Percentiles rank a stretch among this genome's conserved stretches.
Conservation (phyloP, 2,888 invertebrate genomes). For the Agriopis aurantiaria region DNA sequence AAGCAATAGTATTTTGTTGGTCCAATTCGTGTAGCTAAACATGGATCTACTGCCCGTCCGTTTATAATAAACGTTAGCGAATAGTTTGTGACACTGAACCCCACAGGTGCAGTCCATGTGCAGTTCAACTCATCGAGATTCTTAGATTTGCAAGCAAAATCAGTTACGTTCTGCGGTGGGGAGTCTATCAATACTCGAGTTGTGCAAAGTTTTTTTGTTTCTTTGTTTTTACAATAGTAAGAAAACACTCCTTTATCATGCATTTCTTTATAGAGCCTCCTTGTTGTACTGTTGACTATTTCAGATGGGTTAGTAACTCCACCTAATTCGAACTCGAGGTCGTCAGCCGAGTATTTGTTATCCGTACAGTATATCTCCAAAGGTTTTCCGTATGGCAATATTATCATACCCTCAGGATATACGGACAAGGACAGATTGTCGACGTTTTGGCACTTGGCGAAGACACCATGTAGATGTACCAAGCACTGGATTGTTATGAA, state of each 20-base stretch:
- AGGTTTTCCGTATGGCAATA: constrained; percentile 86
- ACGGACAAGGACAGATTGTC: constrained; percentile 68
- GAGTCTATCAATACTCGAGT: constrained; percentile 76
- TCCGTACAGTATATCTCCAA: constrained; percentile 89
- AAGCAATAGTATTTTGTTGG: constrained; percentile 58
- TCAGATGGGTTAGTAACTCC: constrained; percentile 64
- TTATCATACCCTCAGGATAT: constrained; percentile 85
- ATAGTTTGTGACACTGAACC: constrained; percentile 70
- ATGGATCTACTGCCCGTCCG: constrained; percentile 56
- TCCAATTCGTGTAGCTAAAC: constrained; percentile 51
- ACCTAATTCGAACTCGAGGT: constrained; percentile 74
- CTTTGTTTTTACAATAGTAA: constrained; percentile 84
- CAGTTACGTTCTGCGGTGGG: constrained; percentile 87
- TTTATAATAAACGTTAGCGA: constrained; percentile 63
- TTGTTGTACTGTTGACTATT: constrained; percentile 88
- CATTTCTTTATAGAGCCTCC: constrained; percentile 84
- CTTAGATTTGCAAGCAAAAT: constrained; percentile 91
- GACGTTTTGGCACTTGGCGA: constrained; percentile 67
- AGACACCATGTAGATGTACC: constrained; percentile 70
- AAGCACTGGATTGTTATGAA: constrained; percentile 70
- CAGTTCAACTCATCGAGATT: constrained; percentile 92
- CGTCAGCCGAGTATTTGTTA: constrained; percentile 71
- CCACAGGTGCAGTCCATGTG: constrained; percentile 88
- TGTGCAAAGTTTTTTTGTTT: constrained; percentile 61
- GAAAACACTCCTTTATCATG: constrained; percentile 82